A percentile compares a stretch with the other conserved stretches of the same genome.
phyloP scores from a whole-genome alignment of 2,888 invertebrate genomes.

The Lysandra bellargus region DNA sequence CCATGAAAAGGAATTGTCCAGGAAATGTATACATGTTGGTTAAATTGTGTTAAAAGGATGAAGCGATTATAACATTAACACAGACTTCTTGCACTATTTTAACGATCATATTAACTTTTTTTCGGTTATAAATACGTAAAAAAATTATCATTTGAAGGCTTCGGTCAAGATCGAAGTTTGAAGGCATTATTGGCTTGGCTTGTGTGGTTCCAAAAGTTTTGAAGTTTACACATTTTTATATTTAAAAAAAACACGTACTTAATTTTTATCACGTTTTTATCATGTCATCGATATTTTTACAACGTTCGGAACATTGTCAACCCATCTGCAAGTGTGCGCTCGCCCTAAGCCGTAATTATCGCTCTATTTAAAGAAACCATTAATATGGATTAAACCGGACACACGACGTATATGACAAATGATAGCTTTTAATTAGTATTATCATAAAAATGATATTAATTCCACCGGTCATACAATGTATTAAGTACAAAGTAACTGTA shows the following conservation, averaged over 20 bases:
- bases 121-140: too few relatives aligned
- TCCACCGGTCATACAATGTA: slow-evolving; percentile 16
- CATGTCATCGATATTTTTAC: background rate
- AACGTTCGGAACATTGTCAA: background rate
- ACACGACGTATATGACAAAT: slow-evolving; percentile 54
- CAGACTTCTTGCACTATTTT: too few relatives aligned
- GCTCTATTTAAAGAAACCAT: slow-evolving; percentile 53
- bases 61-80: too few relatives aligned
- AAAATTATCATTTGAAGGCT: too few relatives aligned
- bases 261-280: background rate
- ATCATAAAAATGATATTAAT: slow-evolving; percentile 35
- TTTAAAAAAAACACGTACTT: too few relatives aligned
- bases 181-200: too few relatives aligned
- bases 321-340: slow-evolving; percentile 11
- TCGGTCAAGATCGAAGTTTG: too few relatives aligned
- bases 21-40: background rate
- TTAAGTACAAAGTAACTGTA: background rate
- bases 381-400: slow-evolving; percentile 57
- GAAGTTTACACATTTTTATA: too few relatives aligned
- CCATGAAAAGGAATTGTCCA: background rate
- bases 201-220: too few relatives aligned
- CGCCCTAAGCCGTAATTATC: slow-evolving; percentile 38
- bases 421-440: slow-evolving; percentile 48
- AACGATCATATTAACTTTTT: too few relatives aligned
- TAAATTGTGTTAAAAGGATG: too few relatives aligned